A percentile compares a stretch with the other conserved stretches of the same genome.
These are phyloP conservation scores for Lacanobia wlatinum DNA, from an alignment of 2,888 invertebrate species.

Conservation along the genomic window DNA sequence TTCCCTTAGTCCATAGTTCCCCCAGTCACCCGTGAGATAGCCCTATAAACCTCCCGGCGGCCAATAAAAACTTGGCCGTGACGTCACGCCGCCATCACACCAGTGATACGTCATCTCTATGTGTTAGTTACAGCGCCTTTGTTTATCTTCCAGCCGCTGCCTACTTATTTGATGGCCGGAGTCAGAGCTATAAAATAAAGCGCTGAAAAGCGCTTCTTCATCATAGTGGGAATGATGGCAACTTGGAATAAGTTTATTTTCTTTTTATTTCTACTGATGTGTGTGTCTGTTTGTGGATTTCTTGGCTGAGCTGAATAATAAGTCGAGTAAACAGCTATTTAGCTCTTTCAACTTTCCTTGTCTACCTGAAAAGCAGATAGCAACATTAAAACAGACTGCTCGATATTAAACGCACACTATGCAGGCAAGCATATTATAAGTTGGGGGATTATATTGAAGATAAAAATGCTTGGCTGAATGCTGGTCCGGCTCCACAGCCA, in stretches of 20 bases:
- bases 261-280: constrained; percentile 28
- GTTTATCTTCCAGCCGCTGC: constrained; percentile 46
- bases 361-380: too few relatives aligned
- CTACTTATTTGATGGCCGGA: constrained; percentile 48
- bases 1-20: constrained; percentile 11
- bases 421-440: too few relatives aligned
- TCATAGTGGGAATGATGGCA: constrained; percentile 26
- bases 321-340: background rate
- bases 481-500: too few relatives aligned
- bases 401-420: too few relatives aligned
- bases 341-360: too few relatives aligned
- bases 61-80: constrained; percentile 71
- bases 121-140: constrained; percentile 56
- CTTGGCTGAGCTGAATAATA: background rate
- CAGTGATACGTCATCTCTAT: constrained; percentile 43
- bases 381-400: background rate
- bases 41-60: constrained; percentile 58
- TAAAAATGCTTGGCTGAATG: too few relatives aligned
- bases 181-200: constrained; percentile 41
- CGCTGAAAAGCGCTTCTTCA: constrained; percentile 44
- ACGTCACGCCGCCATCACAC: constrained; percentile 57
- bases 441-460: too few relatives aligned
- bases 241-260: constrained; percentile 33
- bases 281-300: constrained; percentile 10
- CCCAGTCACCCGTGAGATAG: constrained; percentile 17